phyloP scores from a whole-genome alignment of 2,888 invertebrate genomes.

The Chydorus sphaericus region DNA sequence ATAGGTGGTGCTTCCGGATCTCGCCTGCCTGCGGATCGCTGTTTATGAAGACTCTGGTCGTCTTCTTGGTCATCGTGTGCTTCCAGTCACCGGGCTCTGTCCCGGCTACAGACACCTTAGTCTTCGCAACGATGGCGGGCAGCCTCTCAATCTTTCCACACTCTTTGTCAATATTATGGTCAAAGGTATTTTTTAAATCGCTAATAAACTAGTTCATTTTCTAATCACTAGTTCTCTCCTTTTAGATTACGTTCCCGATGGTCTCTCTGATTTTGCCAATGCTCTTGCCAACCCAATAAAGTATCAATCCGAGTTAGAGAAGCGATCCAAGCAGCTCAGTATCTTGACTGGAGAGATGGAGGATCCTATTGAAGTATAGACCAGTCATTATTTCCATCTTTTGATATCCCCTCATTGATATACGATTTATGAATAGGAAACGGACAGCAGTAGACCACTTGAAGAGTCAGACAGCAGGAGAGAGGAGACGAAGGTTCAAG shows the following conservation, averaged over 20 bases:
- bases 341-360: conserved; percentile 68
- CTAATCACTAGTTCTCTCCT: no score
- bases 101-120: conserved; percentile 89
- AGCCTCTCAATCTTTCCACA: conserved; percentile 69
- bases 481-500: neutral
- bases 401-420: no score
- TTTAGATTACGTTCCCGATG: conserved; percentile 20
- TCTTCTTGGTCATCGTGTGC: conserved; percentile 79
- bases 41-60: conserved; percentile 88
- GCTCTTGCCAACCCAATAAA: conserved; percentile 93
- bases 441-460: neutral
- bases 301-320: conserved; percentile 86
- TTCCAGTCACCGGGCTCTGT: conserved; percentile 78
- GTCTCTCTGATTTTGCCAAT: conserved; percentile 31
- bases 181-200: conserved; percentile 35
- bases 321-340: conserved; percentile 75
- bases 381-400: neutral
- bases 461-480: neutral
- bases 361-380: conserved; percentile 14
- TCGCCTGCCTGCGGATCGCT: conserved; percentile 84
- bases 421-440: no score
- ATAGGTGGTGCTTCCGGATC: conserved; percentile 73
- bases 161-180: conserved; percentile 79
- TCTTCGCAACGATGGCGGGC: conserved; percentile 77
- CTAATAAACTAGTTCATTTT: conserved; percentile 14